These are phyloP conservation scores for Alviniconcha marisindica DNA, from an alignment of 1,140 invertebrate genomes.

Conservation along the genomic window DNA sequence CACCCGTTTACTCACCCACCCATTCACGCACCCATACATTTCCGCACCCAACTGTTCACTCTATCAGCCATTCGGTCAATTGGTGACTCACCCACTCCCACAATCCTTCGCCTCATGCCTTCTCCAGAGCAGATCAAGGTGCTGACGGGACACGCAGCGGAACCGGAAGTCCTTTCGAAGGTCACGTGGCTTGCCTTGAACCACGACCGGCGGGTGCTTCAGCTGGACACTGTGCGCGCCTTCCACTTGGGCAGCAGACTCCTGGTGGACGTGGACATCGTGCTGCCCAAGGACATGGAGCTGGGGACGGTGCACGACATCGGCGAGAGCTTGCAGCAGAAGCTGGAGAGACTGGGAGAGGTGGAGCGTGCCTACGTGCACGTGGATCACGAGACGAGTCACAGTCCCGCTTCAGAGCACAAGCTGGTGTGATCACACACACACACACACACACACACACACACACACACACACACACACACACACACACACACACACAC, in stretches of 20 bases:
- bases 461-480: too few species aligned
- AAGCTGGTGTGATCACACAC: not conserved
- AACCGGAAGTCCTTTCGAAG: constrained; percentile 73
- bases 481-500: too few species aligned
- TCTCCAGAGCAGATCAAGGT: constrained; percentile 72
- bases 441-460: too few species aligned
- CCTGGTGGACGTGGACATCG: constrained; percentile 75
- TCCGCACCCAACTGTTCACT: too few species aligned
- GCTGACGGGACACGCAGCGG: constrained; percentile 73
- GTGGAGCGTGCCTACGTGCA: constrained; percentile 79
- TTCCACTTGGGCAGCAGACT: constrained; percentile 78
- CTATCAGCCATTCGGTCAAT: too few species aligned
- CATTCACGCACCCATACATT: too few species aligned
- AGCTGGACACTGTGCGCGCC: constrained; percentile 77
- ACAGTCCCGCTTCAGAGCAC: constrained; percentile 70
- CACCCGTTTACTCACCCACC: too few species aligned
- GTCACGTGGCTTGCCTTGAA: constrained; percentile 74
- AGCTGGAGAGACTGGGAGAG: constrained; percentile 75
- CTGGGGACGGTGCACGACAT: constrained; percentile 76
- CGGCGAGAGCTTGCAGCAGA: constrained; percentile 69
- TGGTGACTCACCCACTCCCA: too few species aligned
- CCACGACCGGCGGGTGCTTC: constrained; percentile 72
- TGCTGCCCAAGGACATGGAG: constrained; percentile 73
- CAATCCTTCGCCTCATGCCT: too few species aligned
- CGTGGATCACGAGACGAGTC: constrained; percentile 76